phyloP scores from a whole-genome alignment of 2,888 invertebrate genomes.

The Hybos culiciformis region DNA sequence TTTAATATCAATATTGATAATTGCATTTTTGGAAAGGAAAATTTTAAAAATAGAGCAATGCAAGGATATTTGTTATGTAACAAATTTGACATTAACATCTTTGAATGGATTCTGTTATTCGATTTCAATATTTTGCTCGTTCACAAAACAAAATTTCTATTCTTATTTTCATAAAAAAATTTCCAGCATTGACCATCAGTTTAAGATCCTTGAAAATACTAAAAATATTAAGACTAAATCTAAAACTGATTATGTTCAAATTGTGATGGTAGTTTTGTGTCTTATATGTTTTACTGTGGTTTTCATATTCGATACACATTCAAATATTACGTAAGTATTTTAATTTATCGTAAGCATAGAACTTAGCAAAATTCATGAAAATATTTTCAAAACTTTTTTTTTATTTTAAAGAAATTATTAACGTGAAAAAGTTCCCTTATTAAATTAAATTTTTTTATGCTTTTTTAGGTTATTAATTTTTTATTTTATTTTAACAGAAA shows the following conservation, averaged over 20 bases:
- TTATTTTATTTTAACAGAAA: background rate
- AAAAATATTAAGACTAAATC: background rate
- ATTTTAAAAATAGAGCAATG: constrained; percentile 18
- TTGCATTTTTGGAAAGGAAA: constrained; percentile 13
- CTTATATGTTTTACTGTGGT: background rate
- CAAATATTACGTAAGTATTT: background rate
- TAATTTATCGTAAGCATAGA: background rate
- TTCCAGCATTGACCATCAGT: background rate
- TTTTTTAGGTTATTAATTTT: background rate
- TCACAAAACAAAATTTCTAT: background rate
- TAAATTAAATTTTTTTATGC: background rate
- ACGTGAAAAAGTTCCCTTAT: background rate
- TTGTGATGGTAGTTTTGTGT: background rate
- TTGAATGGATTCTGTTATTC: background rate
- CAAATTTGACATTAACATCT: constrained; percentile 24
- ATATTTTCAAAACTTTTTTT: background rate
- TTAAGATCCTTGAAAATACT: background rate
- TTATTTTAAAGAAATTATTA: background rate
- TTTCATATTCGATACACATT: background rate
- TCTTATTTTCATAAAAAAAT: background rate
- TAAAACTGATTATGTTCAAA: background rate
- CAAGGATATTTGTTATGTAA: constrained; percentile 26
- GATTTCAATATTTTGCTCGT: background rate
- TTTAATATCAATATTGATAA: constrained; percentile 2
- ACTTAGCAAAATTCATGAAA: background rate